Conservation (phyloP, 2,888 invertebrate species). For the Latrodectus hesperus region DNA sequence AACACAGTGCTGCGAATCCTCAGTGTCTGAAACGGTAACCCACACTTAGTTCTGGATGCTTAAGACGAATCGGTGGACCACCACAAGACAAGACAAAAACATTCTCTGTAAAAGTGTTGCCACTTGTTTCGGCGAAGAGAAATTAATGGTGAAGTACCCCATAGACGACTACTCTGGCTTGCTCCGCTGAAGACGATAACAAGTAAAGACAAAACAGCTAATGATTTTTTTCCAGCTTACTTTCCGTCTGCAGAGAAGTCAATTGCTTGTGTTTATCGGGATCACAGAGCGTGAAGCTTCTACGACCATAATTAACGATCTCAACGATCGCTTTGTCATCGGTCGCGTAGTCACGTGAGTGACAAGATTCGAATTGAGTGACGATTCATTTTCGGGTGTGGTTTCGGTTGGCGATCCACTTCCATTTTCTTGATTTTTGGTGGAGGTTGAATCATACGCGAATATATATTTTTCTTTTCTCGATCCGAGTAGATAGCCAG, state of each 20-base stretch:
- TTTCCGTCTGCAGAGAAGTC: constrained; percentile 25
- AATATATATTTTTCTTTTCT: too few relatives aligned
- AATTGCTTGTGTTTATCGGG: constrained; percentile 65
- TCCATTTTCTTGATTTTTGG: too few relatives aligned
- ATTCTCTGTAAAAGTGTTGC: neutral
- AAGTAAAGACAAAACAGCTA: constrained; percentile 1
- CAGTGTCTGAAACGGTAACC: neutral
- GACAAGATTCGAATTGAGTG: constrained; percentile 20
- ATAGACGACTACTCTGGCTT: neutral
- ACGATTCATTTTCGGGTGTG: neutral
- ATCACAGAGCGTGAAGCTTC: constrained; percentile 42
- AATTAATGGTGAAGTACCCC: constrained; percentile 1
- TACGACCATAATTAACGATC: constrained; percentile 56
- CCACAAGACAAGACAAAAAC: neutral
- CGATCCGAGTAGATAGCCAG: too few relatives aligned
- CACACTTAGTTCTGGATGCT: constrained; percentile 7
- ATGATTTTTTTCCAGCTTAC: neutral
- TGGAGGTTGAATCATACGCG: too few relatives aligned
- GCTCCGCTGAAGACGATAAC: neutral
- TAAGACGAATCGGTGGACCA: neutral
- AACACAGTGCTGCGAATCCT: too few relatives aligned
- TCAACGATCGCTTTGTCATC: constrained; percentile 58
- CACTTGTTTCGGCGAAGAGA: constrained; percentile 18
- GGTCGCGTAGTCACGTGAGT: constrained; percentile 38
- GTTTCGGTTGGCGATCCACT: neutral